Percentiles rank a stretch among this genome's conserved stretches.
phyloP scores from a whole-genome alignment of 2,113 vertebrate genomes.

The mouse (Mus musculus) region GRCm39 chr9:91423501-91424000 shows the following conservation, averaged over 20 bases:
- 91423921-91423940: neutral
- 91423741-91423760: neutral
- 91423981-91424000: neutral
- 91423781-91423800: neutral
- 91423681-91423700: neutral
- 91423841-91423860: neutral
- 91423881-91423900: no score
- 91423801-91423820: neutral
- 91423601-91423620: neutral
- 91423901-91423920: neutral
- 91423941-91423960: neutral
- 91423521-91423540: neutral
- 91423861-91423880: neutral
- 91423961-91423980: neutral
- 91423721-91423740: neutral
- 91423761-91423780: neutral
- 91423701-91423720: neutral
- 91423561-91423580: neutral
- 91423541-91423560: neutral
- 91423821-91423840: neutral
- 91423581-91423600: neutral
- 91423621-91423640: neutral
- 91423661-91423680: neutral
- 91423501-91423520: neutral
- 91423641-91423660: neutral